Conservation (phyloP, 2,888 invertebrate genomes). For the Bugulina stolonifera region DNA sequence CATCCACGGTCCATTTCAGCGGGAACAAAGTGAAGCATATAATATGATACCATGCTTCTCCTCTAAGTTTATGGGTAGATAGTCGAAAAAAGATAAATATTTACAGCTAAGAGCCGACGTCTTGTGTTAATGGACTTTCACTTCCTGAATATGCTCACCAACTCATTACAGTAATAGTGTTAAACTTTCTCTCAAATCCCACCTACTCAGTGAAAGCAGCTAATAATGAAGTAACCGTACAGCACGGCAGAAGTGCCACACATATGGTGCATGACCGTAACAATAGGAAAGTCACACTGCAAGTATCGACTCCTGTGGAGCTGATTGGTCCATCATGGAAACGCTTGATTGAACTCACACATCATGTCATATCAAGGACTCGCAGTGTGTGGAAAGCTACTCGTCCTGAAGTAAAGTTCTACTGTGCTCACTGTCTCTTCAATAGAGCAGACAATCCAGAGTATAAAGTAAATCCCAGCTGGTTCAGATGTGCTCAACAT, state of each 20-base stretch:
- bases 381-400: not conserved
- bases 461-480: not conserved
- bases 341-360: not conserved
- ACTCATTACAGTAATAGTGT: not conserved
- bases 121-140: not conserved
- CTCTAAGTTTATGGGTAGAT: not conserved
- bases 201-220: not conserved
- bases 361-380: not conserved
- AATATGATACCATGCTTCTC: not conserved
- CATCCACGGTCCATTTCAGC: not conserved
- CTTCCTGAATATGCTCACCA: slow-evolving; percentile 3
- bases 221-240: not conserved
- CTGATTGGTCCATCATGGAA: not conserved
- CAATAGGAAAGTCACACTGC: not conserved
- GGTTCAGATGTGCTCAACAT: not conserved
- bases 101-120: not conserved
- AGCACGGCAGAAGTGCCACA: not conserved
- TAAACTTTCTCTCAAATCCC: not conserved
- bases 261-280: not conserved
- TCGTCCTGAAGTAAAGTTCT: not conserved
- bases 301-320: not conserved
- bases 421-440: slow-evolving; percentile 10
- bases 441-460: not conserved
- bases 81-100: not conserved
- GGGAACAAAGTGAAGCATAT: not conserved